phyloP scores from a whole-genome alignment of 2,797 vertebrate genomes.

The Halcyon smyrnensis region DNA sequence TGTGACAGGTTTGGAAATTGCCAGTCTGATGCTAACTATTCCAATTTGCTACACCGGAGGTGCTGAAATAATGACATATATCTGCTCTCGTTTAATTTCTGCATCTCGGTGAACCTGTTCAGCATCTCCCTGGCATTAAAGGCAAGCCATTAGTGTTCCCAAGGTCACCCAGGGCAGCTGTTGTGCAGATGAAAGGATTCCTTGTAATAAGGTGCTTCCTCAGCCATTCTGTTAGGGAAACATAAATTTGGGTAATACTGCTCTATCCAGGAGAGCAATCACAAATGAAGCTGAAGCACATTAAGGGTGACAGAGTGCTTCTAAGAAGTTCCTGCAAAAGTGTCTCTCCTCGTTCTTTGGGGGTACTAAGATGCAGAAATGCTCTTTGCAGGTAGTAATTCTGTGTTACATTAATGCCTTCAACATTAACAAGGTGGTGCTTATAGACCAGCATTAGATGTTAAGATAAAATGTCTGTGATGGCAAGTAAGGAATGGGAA shows the following conservation, averaged over 20 bases:
- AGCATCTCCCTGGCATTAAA: not conserved
- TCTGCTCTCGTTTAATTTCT: not conserved
- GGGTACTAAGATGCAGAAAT: not conserved
- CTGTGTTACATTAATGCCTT: not conserved
- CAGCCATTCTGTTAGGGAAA: not conserved
- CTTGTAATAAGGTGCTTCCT: not conserved
- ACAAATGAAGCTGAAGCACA: not conserved
- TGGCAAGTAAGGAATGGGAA: not conserved
- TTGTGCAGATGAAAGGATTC: not conserved
- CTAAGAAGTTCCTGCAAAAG: not conserved
- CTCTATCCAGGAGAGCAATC: not conserved
- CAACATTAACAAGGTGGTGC: not conserved
- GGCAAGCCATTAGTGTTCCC: not conserved
- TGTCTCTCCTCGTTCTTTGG: not conserved
- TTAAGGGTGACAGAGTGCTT: not conserved
- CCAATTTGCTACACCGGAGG: not conserved
- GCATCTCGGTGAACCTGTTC: not conserved
- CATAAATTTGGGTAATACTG: not conserved
- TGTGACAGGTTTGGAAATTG: not conserved
- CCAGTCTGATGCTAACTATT: not conserved
- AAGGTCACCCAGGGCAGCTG: not conserved
- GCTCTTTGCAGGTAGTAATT: not conserved
- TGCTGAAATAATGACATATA: accelerated
- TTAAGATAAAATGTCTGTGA: not conserved
- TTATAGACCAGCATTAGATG: not conserved